Evolutionary conservation across 2,888 invertebrate species (phyloP).

Genomic region (Halictus ligatus): DNA sequence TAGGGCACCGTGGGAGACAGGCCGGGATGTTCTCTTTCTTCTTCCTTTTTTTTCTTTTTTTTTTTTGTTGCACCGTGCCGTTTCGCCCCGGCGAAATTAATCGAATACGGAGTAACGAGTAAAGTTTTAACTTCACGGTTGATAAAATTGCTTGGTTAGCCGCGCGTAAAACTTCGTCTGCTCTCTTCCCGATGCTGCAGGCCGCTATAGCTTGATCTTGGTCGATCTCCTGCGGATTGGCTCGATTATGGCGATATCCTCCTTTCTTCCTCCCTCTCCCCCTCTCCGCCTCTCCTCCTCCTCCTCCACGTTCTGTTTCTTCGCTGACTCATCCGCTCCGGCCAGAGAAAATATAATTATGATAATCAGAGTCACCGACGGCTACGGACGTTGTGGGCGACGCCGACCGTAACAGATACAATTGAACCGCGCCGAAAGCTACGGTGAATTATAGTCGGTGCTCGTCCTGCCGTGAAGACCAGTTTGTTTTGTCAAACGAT

Average conservation of each 20-base stretch:
- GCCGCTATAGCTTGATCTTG: conserved; percentile 47
- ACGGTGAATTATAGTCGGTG: conserved; percentile 27
- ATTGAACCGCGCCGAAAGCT: conserved; percentile 36
- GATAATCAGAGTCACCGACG: conserved; percentile 60
- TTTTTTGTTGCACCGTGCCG: background rate
- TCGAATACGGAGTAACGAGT: conserved; percentile 49
- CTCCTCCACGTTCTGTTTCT: conserved; percentile 48
- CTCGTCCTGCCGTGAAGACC: conserved; percentile 21
- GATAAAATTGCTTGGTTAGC: conserved; percentile 60
- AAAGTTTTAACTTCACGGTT: conserved; percentile 66
- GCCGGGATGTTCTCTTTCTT: background rate
- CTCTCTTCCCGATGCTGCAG: background rate
- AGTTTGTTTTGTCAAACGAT: conserved; percentile 23
- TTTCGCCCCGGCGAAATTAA: conserved; percentile 34
- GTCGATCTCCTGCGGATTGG: conserved; percentile 64
- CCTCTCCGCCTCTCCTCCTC: background rate
- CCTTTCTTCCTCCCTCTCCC: background rate
- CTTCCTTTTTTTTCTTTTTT: background rate
- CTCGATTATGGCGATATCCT: conserved; percentile 61
- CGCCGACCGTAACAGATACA: conserved; percentile 52
- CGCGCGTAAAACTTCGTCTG: conserved; percentile 65
- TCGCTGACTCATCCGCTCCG: conserved; percentile 58
- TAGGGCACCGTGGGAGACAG: background rate
- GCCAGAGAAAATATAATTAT: conserved; percentile 66
- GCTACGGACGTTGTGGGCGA: conserved; percentile 39